Conservation (phyloP, 1,140 invertebrate species). For the Drosophila littoralis region DNA sequence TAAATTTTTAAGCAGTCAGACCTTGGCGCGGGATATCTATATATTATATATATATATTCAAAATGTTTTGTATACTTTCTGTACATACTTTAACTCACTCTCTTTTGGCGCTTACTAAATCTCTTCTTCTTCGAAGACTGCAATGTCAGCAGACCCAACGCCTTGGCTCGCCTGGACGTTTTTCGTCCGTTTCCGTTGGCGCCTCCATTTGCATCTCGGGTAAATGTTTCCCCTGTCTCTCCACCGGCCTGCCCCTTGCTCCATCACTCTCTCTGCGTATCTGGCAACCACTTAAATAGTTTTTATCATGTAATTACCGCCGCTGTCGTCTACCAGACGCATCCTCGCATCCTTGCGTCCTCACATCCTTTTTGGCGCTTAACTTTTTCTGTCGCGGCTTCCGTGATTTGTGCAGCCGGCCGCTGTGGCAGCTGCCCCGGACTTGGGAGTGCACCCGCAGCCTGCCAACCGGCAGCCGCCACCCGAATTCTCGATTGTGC, state of each 20-base stretch:
- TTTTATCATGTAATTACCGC: slow-evolving; percentile 81
- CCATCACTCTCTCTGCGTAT: slow-evolving; percentile 2
- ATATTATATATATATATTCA: no score
- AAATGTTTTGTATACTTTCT: background rate
- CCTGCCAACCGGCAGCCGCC: background rate
- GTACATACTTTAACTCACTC: background rate
- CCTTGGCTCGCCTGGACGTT: slow-evolving; percentile 3
- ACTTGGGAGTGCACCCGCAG: background rate
- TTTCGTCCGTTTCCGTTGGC: slow-evolving; percentile 29
- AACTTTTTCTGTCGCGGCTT: slow-evolving; percentile 50
- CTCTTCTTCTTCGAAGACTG: background rate
- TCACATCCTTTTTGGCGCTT: slow-evolving; percentile 17
- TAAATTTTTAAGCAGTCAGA: no score
- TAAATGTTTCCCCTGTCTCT: background rate
- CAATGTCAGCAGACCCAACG: slow-evolving; percentile 8
- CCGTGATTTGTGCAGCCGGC: slow-evolving; percentile 71
- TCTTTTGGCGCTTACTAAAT: background rate
- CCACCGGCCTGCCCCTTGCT: background rate
- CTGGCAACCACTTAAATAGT: slow-evolving; percentile 74
- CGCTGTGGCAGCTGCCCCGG: slow-evolving; percentile 42
- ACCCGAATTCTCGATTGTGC: background rate
- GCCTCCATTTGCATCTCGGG: slow-evolving; percentile 3
- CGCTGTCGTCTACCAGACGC: slow-evolving; percentile 73
- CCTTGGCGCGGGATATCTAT: no score
- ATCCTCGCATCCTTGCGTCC: slow-evolving; percentile 29